A percentile compares a stretch with the other conserved stretches of the same genome.
Conservation (phyloP, 2,888 invertebrate genomes). For the Piscicola geometra region DNA sequence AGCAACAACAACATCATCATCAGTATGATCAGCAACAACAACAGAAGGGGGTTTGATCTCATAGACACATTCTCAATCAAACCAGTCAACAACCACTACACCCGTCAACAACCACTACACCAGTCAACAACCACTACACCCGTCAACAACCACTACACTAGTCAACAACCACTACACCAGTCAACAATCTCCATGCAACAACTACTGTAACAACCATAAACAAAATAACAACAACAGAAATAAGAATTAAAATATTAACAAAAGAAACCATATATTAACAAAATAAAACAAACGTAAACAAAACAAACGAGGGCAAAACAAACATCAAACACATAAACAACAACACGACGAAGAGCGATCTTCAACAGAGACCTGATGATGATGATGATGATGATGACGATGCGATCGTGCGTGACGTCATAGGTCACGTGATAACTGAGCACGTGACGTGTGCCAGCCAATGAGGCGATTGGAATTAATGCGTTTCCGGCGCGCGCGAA, state of each 20-base stretch:
- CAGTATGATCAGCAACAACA: too few relatives aligned
- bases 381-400: too few relatives aligned
- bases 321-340: background rate
- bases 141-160: background rate
- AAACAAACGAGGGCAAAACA: background rate
- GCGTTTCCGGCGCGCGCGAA: constrained; percentile 26
- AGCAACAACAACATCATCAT: too few relatives aligned
- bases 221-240: background rate
- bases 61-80: too few relatives aligned
- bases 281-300: background rate
- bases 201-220: background rate
- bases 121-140: background rate
- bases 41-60: too few relatives aligned
- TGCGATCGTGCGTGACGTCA: constrained; percentile 32
- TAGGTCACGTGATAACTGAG: constrained; percentile 29
- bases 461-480: constrained; percentile 33
- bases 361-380: constrained; percentile 35
- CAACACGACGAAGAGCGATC: background rate
- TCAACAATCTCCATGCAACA: background rate
- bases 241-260: background rate
- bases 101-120: background rate
- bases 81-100: too few relatives aligned
- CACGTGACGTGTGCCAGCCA: constrained; percentile 34
- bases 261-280: background rate
- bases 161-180: background rate